Evolutionary conservation across 1,140 invertebrate species (phyloP), one percentile per base, ranked within the genome.

Genomic region (Drosophila triauraria): DNA sequence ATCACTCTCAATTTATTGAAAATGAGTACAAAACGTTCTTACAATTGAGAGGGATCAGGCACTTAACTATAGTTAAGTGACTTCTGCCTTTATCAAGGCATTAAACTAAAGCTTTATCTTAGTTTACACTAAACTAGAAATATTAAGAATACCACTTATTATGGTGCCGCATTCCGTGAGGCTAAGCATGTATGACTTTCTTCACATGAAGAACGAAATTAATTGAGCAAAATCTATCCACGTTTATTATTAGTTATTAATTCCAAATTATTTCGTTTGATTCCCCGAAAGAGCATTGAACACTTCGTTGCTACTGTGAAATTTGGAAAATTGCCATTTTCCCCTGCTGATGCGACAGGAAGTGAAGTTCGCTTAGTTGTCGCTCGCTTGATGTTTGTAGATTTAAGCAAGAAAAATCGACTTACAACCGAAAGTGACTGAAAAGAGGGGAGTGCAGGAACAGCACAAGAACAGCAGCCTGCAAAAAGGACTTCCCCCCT

Each of bases 341-440:
- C 13, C 27, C 53, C 53, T 25, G 53, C 53, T 56, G 53, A 56
- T 56, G 53, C 35, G 13, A 59, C 42, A 57, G n/a, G 42, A 35
- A 58, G 17, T 42, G 25, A 48, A 35, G 27, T 58, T 72, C 43
- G n/a, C 43, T 57, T 47, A 42, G 43, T 17, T 40, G 42, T 57
- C 27, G 27, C 15, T 27, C 10, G 61, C 32, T 32, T 20, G 51
- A 61, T 61, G 58, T 35, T 51, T 61, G 40, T 69, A 35, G 58
- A 76, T 59, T 63, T 30, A 58, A 58, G 67, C 15, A 53, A 53
- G 53, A 30, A 44, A 69, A 51, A 61, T 62, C 43, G 44, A 51
- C 44, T 50, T 40, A 50, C 7, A 10, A 53, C 57, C 20, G n/a
- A 27, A 46, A 46, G 20, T 44, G 62, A 38, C n/a, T 44, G n/a